Percentiles rank a stretch among this genome's conserved stretches.
Evolutionary conservation across 2,797 vertebrate genomes (phyloP).

Genomic region (Coracias cyanogaster): DNA sequence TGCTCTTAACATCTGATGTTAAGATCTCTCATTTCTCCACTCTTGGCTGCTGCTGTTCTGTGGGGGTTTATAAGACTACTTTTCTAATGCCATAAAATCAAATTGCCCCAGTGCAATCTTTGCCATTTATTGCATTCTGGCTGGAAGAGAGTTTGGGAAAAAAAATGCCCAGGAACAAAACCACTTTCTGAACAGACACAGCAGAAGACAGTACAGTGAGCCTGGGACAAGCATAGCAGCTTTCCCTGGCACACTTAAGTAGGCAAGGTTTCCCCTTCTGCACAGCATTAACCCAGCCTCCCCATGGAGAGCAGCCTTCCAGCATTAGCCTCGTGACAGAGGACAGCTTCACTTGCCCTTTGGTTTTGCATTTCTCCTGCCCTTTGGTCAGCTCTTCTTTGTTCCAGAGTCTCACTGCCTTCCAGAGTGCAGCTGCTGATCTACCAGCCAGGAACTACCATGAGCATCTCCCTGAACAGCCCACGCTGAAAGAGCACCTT

Average conservation of each 20-base stretch:
- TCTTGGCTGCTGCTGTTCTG: not conserved
- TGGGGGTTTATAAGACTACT: not conserved
- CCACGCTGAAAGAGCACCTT: not conserved
- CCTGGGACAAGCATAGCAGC: not conserved
- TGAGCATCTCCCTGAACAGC: not conserved
- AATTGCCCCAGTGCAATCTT: not conserved
- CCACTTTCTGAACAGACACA: not conserved
- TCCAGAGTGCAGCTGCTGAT: not conserved
- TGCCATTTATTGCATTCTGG: not conserved
- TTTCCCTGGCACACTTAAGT: not conserved
- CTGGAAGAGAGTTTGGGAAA: not conserved
- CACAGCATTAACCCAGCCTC: not conserved
- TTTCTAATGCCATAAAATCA: not conserved
- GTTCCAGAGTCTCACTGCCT: not conserved
- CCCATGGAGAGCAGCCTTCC: not conserved
- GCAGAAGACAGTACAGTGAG: not conserved
- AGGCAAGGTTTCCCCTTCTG: not conserved
- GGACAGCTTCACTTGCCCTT: not conserved
- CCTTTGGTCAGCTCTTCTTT: not conserved
- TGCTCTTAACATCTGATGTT: not conserved
- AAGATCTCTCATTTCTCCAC: not conserved
- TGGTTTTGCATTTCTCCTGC: not conserved
- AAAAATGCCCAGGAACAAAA: not conserved
- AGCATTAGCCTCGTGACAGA: accelerated
- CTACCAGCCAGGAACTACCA: not conserved